Evolutionary conservation across 1,140 invertebrate species (phyloP), one percentile per base, ranked within the genome.

Genomic region (Stenopsyche tienmushanensis): DNA sequence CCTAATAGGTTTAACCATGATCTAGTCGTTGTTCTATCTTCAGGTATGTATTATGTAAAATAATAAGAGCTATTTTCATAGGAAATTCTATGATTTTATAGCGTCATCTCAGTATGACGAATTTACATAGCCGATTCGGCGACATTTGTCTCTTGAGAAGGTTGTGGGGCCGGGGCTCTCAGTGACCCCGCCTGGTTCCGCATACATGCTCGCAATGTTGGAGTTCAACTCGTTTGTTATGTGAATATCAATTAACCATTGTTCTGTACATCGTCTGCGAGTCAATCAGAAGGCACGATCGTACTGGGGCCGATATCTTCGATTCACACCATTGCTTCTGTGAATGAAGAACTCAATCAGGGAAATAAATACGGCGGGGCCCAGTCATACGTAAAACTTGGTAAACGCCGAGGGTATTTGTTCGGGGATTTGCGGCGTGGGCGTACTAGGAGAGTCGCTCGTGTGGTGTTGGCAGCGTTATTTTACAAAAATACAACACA

Each of bases 201-300:
- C 52, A 24, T 54, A 24, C 21, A 54, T 17, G 23, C 7, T 17
- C 18, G 3, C 23, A 20, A 47, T 20, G 17, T 15, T 47, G 18
- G 7, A 20, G 44, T 47, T 47, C 44, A 13, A 57, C 53, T 57
- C 53, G 25, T 57, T 25, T 57, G 53, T 57, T 57, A 57, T 57
- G 53, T 57, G 53, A 57, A 57, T 57, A 57, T 57, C 53, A 57
- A 57, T 57, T 57, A 57, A 25, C 25, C 53, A 57, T 57, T 57
- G 53, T 57, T 57, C 53, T 41, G 53, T 23, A 42, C 53, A 15
- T 54, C 5, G 24, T 54, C 10, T 25, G 24, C 52, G 23, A 25
- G 23, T 47, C 44, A 47, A 47, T 47, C 44, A 47, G 18, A 47
- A 18, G 17, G 7, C 18, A 18, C 44, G 10, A 20, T 47, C 44